Percentiles rank a stretch among this genome's conserved stretches.
phyloP scores from a whole-genome alignment of 2,888 invertebrate genomes.

The Ormyrus rosae region DNA sequence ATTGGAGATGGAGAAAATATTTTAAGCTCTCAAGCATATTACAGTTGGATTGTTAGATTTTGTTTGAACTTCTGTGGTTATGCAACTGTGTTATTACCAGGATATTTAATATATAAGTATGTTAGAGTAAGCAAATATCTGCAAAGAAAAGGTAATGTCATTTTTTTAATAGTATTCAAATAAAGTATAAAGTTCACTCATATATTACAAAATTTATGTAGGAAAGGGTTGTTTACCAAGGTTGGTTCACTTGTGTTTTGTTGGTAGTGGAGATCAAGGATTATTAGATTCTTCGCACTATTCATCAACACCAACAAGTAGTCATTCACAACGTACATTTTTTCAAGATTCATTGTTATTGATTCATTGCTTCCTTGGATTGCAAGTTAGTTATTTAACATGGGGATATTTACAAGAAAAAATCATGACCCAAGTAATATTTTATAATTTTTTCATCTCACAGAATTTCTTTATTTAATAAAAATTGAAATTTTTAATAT shows the following conservation, averaged over 20 bases:
- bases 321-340: conserved; percentile 75
- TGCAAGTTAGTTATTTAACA: conserved; percentile 93
- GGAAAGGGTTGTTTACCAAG: conserved; percentile 76
- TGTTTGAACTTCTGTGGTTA: conserved; percentile 91
- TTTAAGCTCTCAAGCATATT: conserved; percentile 73
- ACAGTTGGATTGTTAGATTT: conserved; percentile 87
- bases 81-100: conserved; percentile 91
- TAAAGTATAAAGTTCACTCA: conserved; percentile 8
- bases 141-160: conserved; percentile 82
- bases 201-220: conserved; percentile 47
- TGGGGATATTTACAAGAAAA: conserved; percentile 99
- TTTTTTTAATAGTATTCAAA: conserved; percentile 11
- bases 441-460: conserved; percentile 1
- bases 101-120: conserved; percentile 89
- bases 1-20: conserved; percentile 66
- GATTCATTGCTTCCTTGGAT: conserved; percentile 88
- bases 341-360: conserved; percentile 81
- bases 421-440: conserved; percentile 91
- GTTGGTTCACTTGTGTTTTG: conserved; percentile 78
- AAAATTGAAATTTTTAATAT: conserved; percentile 7
- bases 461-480: background rate
- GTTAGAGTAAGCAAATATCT: conserved; percentile 86
- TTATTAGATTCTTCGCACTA: conserved; percentile 69
- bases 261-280: conserved; percentile 77
- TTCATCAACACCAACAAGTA: conserved; percentile 64